These are phyloP conservation scores for Irena cyanogastra DNA, from an alignment of 2,113 vertebrate species.

Conservation along the genomic window DNA sequence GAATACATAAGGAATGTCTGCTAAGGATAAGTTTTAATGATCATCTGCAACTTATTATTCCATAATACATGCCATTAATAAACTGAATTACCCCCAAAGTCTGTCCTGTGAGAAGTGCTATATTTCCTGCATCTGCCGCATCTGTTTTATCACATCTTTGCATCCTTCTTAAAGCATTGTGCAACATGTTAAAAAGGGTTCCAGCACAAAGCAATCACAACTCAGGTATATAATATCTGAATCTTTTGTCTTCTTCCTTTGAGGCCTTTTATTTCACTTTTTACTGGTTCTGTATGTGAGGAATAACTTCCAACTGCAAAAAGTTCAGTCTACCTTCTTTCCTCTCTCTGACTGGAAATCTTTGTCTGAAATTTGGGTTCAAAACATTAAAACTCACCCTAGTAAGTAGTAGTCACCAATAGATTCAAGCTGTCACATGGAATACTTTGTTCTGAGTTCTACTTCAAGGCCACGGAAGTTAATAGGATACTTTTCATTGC, in stretches of 20 bases:
- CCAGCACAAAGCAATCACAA: not conserved
- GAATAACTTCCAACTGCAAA: not conserved
- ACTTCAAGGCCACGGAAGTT: not conserved
- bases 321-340: not conserved
- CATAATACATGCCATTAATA: constrained; percentile 63
- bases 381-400: not conserved
- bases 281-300: not conserved
- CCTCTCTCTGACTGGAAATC: not conserved
- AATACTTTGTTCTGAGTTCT: not conserved
- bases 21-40: constrained; percentile 62
- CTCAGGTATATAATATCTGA: not conserved
- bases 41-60: constrained; percentile 69
- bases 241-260: not conserved
- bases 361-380: not conserved
- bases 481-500: not conserved
- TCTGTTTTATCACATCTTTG: constrained; percentile 61
- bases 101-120: constrained; percentile 31
- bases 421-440: not conserved
- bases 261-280: not conserved
- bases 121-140: constrained; percentile 55
- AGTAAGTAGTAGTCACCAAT: not conserved
- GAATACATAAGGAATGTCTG: constrained; percentile 55
- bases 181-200: not conserved
- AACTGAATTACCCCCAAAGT: constrained; percentile 60
- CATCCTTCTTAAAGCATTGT: constrained; percentile 7